A percentile compares a stretch with the other conserved stretches of the same genome.
phyloP scores from a whole-genome alignment of 1,140 invertebrate species.

The Drosophila orena region DNA sequence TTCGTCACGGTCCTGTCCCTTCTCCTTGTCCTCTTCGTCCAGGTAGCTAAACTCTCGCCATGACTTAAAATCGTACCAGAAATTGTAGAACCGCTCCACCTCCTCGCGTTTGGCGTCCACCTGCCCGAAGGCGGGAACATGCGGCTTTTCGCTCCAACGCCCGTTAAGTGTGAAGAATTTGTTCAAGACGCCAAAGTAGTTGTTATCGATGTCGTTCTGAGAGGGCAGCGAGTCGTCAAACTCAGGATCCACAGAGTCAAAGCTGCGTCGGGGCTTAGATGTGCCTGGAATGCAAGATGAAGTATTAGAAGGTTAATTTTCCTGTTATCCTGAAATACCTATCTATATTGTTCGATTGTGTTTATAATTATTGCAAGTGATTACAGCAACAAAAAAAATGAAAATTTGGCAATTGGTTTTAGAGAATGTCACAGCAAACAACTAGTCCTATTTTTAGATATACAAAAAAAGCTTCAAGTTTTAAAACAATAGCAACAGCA shows the following conservation, averaged over 20 bases:
- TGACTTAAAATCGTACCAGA: conserved; percentile 99
- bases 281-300: conserved; percentile 88
- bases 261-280: conserved; percentile 92
- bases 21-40: conserved; percentile 99
- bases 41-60: conserved; percentile 99
- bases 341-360: no score
- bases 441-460: not conserved
- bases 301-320: conserved; percentile 11
- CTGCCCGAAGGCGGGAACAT: conserved; percentile 94
- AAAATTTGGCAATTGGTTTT: not conserved
- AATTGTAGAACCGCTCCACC: conserved; percentile 94
- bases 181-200: conserved; percentile 93
- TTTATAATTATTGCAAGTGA: not conserved
- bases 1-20: conserved; percentile 97
- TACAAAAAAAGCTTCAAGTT: not conserved
- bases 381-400: not conserved
- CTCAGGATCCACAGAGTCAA: conserved; percentile 97
- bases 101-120: conserved; percentile 89
- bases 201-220: conserved; percentile 90
- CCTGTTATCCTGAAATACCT: no score
- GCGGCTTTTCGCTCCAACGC: conserved; percentile 95
- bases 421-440: not conserved
- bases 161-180: conserved; percentile 94
- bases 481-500: no score
- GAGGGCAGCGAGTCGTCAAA: conserved; percentile 96